Evolutionary conservation across 37 sponge, comb jelly and placozoan genomes (phyloP), one percentile per base, ranked within the genome.

Genomic region (Axinella damicornis): DNA sequence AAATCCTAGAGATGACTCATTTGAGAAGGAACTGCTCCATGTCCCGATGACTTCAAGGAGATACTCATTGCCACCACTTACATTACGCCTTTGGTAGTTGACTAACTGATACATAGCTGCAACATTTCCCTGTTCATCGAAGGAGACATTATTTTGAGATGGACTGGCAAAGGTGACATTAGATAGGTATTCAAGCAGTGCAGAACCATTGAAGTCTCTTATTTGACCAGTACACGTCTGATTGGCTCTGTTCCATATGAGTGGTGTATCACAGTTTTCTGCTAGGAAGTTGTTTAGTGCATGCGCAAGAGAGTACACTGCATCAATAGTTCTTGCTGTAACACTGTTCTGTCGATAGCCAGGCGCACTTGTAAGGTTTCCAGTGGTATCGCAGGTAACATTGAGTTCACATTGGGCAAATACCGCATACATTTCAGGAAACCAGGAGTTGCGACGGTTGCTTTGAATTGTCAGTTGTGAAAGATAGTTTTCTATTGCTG

Each of bases 241-340:
- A 25, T 11, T 39, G 12, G 24, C 19, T 2, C 79, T 31, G 63
- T 73, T 36, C 74, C 82, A 74, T 30, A 24, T 20, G 57, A 46
- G 32, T 37, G 65, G 65, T 13, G 37, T 5, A 57, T 71, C 36
- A 57, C 92, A 91, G 61, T 91, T 90, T 37, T 71, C 78, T 24
- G 65, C 69, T 38, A 92, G 53, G n/a, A 79, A 79, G 34, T 70
- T 81, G 37, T 88, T 66, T 6, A 90, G 60, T 2, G 90, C 94
- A 73, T 59, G 39, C 2, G 90, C 94, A 75, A 69, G 57, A 0
- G 83, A 79, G 60, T 90, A 83, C 15, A 90, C 83, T 64, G 94
- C 94, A 62, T 93, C 94, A 31, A 90, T 75, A 17, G 85, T 77
- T 57, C 72, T 37, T 1, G 87, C 77, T 0, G 80, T 57, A 22